Conservation (phyloP, 2,797 vertebrate genomes). For the Phrynocephalus guinanensis region DNA sequence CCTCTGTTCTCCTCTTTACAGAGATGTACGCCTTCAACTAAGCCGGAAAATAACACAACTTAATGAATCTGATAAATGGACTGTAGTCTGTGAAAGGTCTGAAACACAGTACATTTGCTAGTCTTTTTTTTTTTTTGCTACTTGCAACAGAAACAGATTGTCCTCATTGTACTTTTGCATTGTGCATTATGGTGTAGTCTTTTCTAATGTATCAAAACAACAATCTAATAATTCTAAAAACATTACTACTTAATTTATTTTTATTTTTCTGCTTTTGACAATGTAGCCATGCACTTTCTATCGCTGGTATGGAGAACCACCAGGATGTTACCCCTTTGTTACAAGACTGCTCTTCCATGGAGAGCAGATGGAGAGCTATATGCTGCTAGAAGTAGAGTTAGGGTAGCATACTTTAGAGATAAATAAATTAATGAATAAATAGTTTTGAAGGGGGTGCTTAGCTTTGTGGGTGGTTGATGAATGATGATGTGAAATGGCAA, state of each 20-base stretch:
- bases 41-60: neutral
- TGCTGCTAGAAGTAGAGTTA: neutral
- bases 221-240: neutral
- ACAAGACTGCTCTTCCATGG: neutral
- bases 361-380: neutral
- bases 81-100: slow-evolving; percentile 5
- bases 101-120: neutral
- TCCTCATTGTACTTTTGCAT: neutral
- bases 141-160: neutral
- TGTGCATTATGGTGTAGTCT: neutral
- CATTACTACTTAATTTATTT: neutral
- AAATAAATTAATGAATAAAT: neutral
- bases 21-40: neutral
- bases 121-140: neutral
- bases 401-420: neutral
- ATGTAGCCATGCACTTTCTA: neutral
- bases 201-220: slow-evolving; percentile 4
- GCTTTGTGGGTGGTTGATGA: neutral
- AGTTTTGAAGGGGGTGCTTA: too few species aligned
- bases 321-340: neutral
- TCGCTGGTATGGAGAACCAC: neutral
- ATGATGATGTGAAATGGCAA: neutral
- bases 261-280: neutral
- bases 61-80: neutral
- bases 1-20: neutral